A percentile compares a stretch with the other conserved stretches of the same genome.
Evolutionary conservation across 2,888 invertebrate genomes (phyloP).

Genomic region (Polymixis lichenea): DNA sequence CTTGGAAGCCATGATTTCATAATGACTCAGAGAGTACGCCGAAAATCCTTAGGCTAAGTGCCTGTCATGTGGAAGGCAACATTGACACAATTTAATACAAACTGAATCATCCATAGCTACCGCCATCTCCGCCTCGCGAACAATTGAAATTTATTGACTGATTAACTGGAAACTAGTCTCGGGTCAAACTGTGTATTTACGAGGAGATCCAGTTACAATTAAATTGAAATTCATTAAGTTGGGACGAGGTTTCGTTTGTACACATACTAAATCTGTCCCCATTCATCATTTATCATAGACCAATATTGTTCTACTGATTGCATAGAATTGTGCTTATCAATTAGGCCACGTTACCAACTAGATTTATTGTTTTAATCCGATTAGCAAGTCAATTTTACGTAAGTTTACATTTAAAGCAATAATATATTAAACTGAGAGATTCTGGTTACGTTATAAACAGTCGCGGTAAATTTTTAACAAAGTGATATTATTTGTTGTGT

Average conservation of each 20-base stretch:
- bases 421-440: not conserved
- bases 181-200: slow-evolving; percentile 77
- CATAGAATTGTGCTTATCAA: slow-evolving; percentile 29
- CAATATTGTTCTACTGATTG: slow-evolving; percentile 23
- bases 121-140: slow-evolving; percentile 68
- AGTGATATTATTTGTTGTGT: slow-evolving; percentile 41
- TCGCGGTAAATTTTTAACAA: slow-evolving; percentile 37
- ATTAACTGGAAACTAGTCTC: slow-evolving; percentile 75
- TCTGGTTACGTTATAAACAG: slow-evolving; percentile 26
- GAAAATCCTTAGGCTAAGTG: slow-evolving; percentile 70
- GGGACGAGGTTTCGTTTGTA: slow-evolving; percentile 38
- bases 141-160: slow-evolving; percentile 83
- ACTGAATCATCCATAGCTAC: slow-evolving; percentile 73
- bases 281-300: slow-evolving; percentile 23
- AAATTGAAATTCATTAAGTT: slow-evolving; percentile 72
- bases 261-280: slow-evolving; percentile 32
- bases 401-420: slow-evolving; percentile 2
- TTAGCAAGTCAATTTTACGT: slow-evolving; percentile 35
- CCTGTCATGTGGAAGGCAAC: slow-evolving; percentile 70
- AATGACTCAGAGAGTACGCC: slow-evolving; percentile 75
- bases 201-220: slow-evolving; percentile 72
- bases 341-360: slow-evolving; percentile 31
- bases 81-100: slow-evolving; percentile 74
- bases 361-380: slow-evolving; percentile 36
- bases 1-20: slow-evolving; percentile 73